These are phyloP conservation scores for Corapipo altera DNA, from an alignment of 2,113 vertebrate species.

Conservation along the genomic window DNA sequence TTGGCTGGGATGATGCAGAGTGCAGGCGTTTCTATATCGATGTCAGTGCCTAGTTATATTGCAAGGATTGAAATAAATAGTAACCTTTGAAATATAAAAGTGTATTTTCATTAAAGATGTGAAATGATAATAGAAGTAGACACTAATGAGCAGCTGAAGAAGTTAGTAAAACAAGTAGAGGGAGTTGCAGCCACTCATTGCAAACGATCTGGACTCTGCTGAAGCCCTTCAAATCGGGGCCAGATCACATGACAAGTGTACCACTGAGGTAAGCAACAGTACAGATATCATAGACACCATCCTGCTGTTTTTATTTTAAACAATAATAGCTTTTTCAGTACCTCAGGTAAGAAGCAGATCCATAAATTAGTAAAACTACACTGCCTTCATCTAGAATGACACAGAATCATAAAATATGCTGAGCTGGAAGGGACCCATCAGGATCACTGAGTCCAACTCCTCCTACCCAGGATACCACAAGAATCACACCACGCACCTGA, in stretches of 20 bases:
- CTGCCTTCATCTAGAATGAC: neutral
- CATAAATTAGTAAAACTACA: neutral
- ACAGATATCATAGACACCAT: neutral
- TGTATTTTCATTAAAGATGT: constrained; percentile 13
- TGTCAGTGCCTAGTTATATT: constrained; percentile 6
- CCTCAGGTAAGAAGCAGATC: neutral
- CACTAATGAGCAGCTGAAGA: neutral
- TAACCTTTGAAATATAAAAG: constrained; percentile 4
- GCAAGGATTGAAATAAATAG: constrained; percentile 35
- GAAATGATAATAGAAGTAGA: neutral
- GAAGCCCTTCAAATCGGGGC: neutral
- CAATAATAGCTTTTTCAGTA: neutral
- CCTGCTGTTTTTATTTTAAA: neutral
- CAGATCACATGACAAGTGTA: neutral
- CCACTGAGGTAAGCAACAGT: neutral
- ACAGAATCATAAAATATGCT: neutral
- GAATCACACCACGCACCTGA: neutral
- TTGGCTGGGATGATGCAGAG: constrained; percentile 15
- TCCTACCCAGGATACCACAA: neutral
- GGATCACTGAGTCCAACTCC: fast-evolving
- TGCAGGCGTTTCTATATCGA: neutral
- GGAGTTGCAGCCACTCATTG: neutral
- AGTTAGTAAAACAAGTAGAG: neutral
- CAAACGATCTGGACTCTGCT: neutral
- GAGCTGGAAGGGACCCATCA: neutral